Evolutionary conservation across 2,113 vertebrate genomes (phyloP).

Genomic region (Macquaria australasica): DNA sequence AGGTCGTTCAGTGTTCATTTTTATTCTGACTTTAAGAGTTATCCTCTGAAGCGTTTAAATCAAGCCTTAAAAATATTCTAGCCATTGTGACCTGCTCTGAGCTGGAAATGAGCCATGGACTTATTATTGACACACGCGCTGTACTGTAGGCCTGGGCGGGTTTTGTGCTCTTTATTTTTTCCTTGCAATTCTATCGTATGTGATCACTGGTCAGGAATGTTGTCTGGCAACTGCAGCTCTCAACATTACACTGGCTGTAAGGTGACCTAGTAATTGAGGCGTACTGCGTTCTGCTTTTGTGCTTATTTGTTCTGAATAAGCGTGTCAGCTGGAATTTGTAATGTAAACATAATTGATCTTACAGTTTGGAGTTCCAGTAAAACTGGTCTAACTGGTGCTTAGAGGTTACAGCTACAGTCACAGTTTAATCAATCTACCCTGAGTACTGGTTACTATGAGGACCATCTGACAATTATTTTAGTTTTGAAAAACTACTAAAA

Average conservation of each 20-base stretch:
- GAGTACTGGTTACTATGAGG: neutral
- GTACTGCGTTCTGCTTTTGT: neutral
- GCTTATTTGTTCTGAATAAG: constrained; percentile 7
- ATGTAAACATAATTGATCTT: constrained; percentile 3
- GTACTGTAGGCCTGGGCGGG: neutral
- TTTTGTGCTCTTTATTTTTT: neutral
- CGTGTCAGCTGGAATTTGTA: constrained; percentile 1
- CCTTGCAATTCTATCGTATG: neutral
- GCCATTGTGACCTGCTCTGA: neutral
- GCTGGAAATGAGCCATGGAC: constrained; percentile 1
- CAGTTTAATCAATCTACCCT: neutral
- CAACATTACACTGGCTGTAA: neutral
- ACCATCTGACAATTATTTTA: neutral
- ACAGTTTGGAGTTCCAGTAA: neutral
- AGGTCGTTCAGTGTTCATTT: neutral
- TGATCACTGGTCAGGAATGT: constrained; percentile 51
- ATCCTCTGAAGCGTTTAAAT: neutral
- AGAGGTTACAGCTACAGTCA: neutral
- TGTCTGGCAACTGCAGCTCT: neutral
- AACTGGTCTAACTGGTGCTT: constrained; percentile 51
- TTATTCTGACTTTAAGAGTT: neutral
- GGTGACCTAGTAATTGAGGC: constrained; percentile 1
- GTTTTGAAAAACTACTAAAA: neutral
- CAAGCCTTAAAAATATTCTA: neutral
- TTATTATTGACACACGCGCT: neutral